These are phyloP conservation scores for Sylvia borin DNA, from an alignment of 2,797 vertebrate genomes.

Conservation along the genomic window DNA sequence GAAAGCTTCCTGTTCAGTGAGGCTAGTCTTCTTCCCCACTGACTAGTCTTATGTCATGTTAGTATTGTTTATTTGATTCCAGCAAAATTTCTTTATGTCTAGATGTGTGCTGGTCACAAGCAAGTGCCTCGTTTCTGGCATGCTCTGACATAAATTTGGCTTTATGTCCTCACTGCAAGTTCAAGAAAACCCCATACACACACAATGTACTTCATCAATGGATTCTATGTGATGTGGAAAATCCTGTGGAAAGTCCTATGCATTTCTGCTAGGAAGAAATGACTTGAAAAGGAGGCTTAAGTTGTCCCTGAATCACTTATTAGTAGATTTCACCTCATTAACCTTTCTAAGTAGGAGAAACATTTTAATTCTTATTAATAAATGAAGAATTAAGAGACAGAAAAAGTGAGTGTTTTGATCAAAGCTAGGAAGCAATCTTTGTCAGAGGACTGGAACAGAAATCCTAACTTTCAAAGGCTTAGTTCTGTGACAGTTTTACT, in stretches of 20 bases:
- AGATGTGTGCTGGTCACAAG: not conserved
- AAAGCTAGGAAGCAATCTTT: not conserved
- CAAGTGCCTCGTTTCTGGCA: not conserved
- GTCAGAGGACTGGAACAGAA: not conserved
- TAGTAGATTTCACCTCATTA: not conserved
- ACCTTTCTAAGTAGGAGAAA: not conserved
- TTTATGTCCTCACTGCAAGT: not conserved
- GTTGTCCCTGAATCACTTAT: not conserved
- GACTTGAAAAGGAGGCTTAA: not conserved
- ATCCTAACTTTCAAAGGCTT: not conserved
- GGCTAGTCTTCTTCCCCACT: not conserved
- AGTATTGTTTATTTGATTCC: not conserved
- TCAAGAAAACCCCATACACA: not conserved
- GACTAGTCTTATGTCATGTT: fast-evolving
- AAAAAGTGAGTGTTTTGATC: not conserved
- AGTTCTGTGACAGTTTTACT: not conserved
- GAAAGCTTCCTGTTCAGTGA: not conserved
- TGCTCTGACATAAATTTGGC: not conserved
- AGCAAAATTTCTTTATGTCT: not conserved
- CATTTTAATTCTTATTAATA: not conserved
- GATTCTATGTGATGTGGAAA: not conserved
- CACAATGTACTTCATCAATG: not conserved
- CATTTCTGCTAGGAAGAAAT: not conserved
- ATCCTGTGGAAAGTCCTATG: not conserved
- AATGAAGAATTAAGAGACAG: not conserved